Conservation (phyloP, 2,797 vertebrate genomes). For the Lateolabrax maculatus region DNA sequence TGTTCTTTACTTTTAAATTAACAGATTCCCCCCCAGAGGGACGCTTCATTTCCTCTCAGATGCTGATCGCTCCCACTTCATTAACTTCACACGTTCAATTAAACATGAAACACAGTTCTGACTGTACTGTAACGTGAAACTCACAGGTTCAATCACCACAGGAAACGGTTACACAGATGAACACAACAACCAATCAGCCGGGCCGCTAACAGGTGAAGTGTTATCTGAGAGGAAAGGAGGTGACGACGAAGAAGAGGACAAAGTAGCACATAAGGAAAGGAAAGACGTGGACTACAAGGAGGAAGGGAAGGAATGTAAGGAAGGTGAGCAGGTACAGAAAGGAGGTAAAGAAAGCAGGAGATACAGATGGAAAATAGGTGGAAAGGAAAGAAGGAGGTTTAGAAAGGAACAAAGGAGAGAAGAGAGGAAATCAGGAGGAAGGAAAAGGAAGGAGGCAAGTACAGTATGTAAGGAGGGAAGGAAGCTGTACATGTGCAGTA, state of each 20-base stretch:
- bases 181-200: neutral
- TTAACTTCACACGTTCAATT: neutral
- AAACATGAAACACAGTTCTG: neutral
- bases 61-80: neutral
- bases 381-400: too few species aligned
- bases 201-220: neutral
- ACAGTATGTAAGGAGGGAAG: too few species aligned
- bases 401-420: neutral
- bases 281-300: neutral
- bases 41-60: conserved; percentile 7
- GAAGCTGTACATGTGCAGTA: neutral
- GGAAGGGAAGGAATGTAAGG: neutral
- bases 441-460: too few species aligned
- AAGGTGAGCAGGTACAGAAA: too few species aligned
- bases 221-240: neutral
- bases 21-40: neutral
- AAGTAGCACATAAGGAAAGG: neutral
- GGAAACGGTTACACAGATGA: conserved; percentile 8
- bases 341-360: too few species aligned
- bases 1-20: neutral
- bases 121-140: too few species aligned
- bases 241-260: too few species aligned
- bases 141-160: too few species aligned
- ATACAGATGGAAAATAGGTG: too few species aligned
- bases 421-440: neutral